These are phyloP conservation scores for Steinernema carpocapsae DNA, from an alignment of 2,888 invertebrate genomes.

Conservation along the genomic window DNA sequence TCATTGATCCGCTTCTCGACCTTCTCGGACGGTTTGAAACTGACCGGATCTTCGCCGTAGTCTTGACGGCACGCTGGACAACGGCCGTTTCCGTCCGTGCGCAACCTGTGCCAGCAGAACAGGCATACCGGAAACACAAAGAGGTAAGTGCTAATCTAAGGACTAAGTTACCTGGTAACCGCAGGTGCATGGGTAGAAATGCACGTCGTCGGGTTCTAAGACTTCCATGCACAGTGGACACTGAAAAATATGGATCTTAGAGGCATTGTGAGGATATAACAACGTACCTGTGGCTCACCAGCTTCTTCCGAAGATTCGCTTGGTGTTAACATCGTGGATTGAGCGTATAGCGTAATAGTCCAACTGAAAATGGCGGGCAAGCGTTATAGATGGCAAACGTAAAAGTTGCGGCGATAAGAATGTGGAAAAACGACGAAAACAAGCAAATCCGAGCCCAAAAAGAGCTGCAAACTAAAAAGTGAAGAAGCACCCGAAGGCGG, in stretches of 20 bases:
- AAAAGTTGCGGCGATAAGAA: background rate
- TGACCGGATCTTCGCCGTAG: constrained; percentile 96
- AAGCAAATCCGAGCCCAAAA: no score
- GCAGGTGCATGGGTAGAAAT: constrained; percentile 98
- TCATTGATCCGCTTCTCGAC: constrained; percentile 81
- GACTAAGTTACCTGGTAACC: constrained; percentile 85
- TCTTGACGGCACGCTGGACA: constrained; percentile 79
- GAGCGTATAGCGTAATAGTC: background rate
- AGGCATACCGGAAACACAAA: constrained; percentile 81
- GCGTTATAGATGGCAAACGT: background rate
- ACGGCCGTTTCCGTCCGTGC: constrained; percentile 94
- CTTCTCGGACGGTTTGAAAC: constrained; percentile 82
- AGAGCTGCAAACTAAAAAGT: no score
- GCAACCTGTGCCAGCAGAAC: constrained; percentile 98
- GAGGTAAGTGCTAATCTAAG: background rate
- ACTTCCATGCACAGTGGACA: constrained; percentile 99
- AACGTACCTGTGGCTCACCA: background rate
- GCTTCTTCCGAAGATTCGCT: no score
- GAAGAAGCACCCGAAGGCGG: no score
- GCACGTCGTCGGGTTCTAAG: constrained; percentile 94
- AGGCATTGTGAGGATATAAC: background rate
- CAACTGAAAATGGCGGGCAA: background rate
- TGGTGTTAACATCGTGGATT: no score
- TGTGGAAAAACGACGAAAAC: no score
- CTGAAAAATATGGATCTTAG: constrained; percentile 71